These are phyloP conservation scores for Drosophila nigricruria DNA, from an alignment of 2,888 invertebrate species.

Conservation along the genomic window DNA sequence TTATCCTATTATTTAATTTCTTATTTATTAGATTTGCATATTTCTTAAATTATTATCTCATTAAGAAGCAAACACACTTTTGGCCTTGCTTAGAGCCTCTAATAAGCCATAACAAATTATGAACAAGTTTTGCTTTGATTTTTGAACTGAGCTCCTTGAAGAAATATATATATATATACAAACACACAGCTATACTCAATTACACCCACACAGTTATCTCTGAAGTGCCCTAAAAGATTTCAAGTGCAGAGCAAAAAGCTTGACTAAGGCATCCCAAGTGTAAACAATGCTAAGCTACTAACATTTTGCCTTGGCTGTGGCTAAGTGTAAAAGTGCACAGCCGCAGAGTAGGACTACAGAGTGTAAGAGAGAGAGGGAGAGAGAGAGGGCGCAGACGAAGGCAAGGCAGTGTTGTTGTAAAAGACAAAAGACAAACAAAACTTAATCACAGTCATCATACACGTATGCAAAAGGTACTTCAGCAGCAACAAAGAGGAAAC, in stretches of 20 bases:
- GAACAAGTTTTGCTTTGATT: conserved; percentile 13
- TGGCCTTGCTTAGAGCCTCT: conserved; percentile 9
- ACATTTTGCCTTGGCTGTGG: conserved; percentile 59
- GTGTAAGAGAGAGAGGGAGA: not conserved
- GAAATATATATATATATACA: not conserved
- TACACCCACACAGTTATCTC: not conserved
- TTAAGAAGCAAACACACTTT: not conserved
- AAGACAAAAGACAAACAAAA: conserved; percentile 59
- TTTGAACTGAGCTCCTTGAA: conserved; percentile 1
- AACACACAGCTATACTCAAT: not conserved
- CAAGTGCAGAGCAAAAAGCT: conserved; percentile 64
- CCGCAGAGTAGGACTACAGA: not conserved
- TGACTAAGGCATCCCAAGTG: conserved; percentile 53
- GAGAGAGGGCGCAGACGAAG: not conserved
- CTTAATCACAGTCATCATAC: conserved; percentile 68
- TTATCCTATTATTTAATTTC: not conserved
- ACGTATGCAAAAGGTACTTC: conserved; percentile 55
- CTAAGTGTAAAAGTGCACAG: conserved; percentile 45
- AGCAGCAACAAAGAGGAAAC: conserved; percentile 10
- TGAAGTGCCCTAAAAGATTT: conserved; percentile 58
- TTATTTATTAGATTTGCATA: not conserved
- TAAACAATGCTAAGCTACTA: conserved; percentile 56
- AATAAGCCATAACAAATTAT: conserved; percentile 26
- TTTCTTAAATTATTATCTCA: not conserved
- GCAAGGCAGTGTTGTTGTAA: not conserved